A percentile compares a stretch with the other conserved stretches of the same genome.
Conservation (phyloP, 2,797 vertebrate species). For the Sciurus vulgaris region DNA sequence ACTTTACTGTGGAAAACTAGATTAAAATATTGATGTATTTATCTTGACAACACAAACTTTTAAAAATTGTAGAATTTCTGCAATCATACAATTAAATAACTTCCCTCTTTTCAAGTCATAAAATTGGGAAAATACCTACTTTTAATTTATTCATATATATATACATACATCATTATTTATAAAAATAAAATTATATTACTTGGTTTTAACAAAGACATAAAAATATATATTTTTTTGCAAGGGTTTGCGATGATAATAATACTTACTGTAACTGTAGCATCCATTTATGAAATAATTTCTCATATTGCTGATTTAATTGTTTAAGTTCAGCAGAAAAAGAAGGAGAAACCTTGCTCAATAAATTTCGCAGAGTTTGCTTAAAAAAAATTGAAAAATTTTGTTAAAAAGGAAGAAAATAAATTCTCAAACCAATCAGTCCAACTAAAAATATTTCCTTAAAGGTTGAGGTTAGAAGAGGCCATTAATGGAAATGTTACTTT, state of each 20-base stretch:
- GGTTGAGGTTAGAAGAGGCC: neutral
- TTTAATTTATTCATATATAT: constrained; percentile 17
- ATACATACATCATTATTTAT: neutral
- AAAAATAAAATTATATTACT: constrained; percentile 36
- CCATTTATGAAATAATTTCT: constrained; percentile 95
- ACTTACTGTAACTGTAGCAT: constrained; percentile 97
- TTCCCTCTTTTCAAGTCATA: constrained; percentile 43
- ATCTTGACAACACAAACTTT: constrained; percentile 26
- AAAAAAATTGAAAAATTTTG: neutral
- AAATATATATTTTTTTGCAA: constrained; percentile 38
- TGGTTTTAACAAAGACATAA: constrained; percentile 28
- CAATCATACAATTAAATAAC: constrained; percentile 2
- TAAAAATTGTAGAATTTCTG: constrained; percentile 57
- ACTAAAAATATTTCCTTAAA: constrained; percentile 39
- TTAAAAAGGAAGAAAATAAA: constrained; percentile 63
- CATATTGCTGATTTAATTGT: constrained; percentile 91
- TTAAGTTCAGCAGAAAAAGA: constrained; percentile 92
- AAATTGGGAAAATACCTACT: neutral
- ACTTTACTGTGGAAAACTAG: constrained; percentile 9
- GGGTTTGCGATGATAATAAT: constrained; percentile 49
- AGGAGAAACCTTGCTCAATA: constrained; percentile 91
- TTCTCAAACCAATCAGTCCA: constrained; percentile 42
- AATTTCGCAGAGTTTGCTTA: constrained; percentile 92
- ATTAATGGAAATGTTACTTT: neutral
- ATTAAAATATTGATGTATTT: constrained; percentile 1